Base-by-base conservation (phyloP, 2,113 vertebrate genomes). In the Grallaria varia region DNA sequence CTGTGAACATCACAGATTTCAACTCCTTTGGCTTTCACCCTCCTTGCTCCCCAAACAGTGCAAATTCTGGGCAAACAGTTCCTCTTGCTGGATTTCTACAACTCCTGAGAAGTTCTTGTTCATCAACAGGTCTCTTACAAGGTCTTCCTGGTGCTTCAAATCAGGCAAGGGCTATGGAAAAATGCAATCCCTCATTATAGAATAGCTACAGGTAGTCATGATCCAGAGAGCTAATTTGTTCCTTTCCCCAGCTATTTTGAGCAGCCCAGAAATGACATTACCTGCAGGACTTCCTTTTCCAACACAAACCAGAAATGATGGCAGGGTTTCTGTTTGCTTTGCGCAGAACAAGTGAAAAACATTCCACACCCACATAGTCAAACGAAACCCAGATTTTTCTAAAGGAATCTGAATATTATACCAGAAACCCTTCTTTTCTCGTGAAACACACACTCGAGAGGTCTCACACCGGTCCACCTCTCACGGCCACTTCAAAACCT, bases 231-330 rank as follows among this genome's bases (percentile, higher is more conserved):
- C 11, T 75, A 14, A 87, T 60, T 19, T 87, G 6, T n/a, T 93
- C 52, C 20, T 84, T 90, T 49, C 20, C 47, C 16, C 31, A 40
- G 83, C 33, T 84, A 30, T 64, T 84, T 13, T 37, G 23, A 63
- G 69, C 52, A 67, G 56, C 39, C 52, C 68, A 93, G 83, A 74
- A 92, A 86, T 23, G 4, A 23, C 42, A 78, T 55, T 89, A 92
- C 95, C 94, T 93, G 68, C 76, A 90, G 67, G 66, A 40, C 27
- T 60, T 84, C 55, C 59, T 80, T 84, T 80, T 92, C 90, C 88
- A 92, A 81, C 64, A 81, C 60, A 87, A 95, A 92, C 59, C 76
- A 96, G 72, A 75, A 94, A 42, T 1, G 6, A 58, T 87, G 90
- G 88, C 85, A 92, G 81, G 30, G 27, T 30, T 94, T 88, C 64